A percentile compares a stretch with the other conserved stretches of the same genome.
Conservation (phyloP, 2,113 vertebrate genomes). For the Ceyx margarethae region DNA sequence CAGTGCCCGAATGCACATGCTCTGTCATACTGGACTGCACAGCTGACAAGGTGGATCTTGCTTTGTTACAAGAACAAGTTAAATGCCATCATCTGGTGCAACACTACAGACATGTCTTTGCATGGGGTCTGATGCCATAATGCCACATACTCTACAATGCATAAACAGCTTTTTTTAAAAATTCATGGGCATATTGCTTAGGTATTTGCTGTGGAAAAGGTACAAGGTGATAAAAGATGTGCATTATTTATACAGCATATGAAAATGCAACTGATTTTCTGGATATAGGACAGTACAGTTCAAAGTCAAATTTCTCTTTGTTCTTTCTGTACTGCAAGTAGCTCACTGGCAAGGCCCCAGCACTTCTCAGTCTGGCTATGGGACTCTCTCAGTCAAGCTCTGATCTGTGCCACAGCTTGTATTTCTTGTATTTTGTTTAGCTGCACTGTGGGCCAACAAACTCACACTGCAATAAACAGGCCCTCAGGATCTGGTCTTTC, state of each 20-base stretch:
- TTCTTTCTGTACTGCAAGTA: not conserved
- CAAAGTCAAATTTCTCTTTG: constrained; percentile 30
- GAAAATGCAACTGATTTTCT: not conserved
- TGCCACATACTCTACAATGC: rapidly evolving
- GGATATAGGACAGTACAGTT: not conserved
- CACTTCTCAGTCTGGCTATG: constrained; percentile 14
- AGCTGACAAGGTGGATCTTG: not conserved
- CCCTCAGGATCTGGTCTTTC: not conserved
- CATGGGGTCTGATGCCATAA: not conserved
- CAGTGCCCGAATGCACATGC: not conserved
- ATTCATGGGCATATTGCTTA: not conserved
- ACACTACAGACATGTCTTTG: not conserved
- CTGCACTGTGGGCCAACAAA: not conserved
- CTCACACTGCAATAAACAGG: constrained; percentile 22
- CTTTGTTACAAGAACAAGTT: not conserved
- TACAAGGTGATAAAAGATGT: not conserved
- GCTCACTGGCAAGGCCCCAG: not conserved
- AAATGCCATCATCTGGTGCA: not conserved
- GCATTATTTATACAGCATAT: not conserved
- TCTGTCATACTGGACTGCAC: not conserved
- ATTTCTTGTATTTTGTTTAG: constrained; percentile 22
- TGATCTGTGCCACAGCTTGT: constrained; percentile 13
- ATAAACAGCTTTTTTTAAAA: not conserved
- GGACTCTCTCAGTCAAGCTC: not conserved
- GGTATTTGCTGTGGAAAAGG: not conserved